These are phyloP conservation scores for Thamnophis sirtalis DNA, from an alignment of 2,113 vertebrate genomes.

Conservation along the genomic window DNA sequence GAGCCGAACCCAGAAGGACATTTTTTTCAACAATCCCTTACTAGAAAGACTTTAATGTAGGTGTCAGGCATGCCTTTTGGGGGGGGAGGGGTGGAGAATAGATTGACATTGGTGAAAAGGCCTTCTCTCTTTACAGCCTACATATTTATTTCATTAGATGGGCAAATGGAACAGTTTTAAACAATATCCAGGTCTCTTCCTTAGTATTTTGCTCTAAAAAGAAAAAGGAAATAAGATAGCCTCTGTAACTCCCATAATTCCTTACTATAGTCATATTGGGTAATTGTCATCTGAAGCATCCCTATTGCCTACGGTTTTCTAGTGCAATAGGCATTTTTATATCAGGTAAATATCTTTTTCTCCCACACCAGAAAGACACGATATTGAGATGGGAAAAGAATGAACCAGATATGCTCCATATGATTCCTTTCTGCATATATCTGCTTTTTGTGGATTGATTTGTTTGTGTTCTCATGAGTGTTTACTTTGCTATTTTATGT, in stretches of 20 bases:
- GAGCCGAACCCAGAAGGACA: too few species aligned
- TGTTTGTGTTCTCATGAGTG: neutral
- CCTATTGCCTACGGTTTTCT: neutral
- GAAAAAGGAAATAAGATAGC: neutral
- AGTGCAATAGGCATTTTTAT: neutral
- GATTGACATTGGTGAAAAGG: neutral
- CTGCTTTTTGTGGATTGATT: neutral
- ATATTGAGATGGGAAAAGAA: neutral
- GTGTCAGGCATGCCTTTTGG: neutral
- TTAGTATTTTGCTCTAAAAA: neutral
- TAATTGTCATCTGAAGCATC: neutral
- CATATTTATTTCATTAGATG: neutral
- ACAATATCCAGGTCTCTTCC: neutral
- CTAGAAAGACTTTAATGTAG: neutral
- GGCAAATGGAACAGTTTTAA: neutral
- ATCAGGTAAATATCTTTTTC: neutral
- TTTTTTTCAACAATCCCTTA: too few species aligned
- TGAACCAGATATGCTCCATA: neutral
- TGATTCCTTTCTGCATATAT: neutral
- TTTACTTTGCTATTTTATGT: neutral
- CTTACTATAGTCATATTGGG: neutral
- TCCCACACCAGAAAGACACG: neutral
- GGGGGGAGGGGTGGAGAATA: neutral
- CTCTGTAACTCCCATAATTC: neutral
- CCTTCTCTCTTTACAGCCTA: neutral